These are phyloP conservation scores for Macropodus opercularis DNA, from an alignment of 2,797 vertebrate species.

Conservation along the genomic window DNA sequence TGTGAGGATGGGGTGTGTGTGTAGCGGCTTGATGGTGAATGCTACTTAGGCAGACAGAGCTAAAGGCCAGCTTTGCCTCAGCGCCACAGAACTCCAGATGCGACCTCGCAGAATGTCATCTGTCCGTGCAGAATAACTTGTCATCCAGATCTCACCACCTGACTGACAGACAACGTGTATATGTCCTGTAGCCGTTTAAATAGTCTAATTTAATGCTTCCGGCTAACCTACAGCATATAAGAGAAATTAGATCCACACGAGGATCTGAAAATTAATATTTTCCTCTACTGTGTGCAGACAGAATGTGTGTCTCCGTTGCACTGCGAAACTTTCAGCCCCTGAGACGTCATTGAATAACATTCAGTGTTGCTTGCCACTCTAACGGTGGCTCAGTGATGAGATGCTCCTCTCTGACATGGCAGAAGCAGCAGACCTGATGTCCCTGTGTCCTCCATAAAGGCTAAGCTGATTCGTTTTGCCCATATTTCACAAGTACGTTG, in stretches of 20 bases:
- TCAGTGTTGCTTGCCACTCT: conserved; percentile 7
- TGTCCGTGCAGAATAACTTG: conserved; percentile 75
- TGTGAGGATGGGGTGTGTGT: conserved; percentile 17
- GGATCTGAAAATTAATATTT: too few relatives aligned
- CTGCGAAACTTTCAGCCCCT: conserved; percentile 7
- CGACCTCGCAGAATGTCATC: conserved; percentile 78
- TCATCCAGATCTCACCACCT: conserved; percentile 64
- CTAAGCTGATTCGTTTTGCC: conserved; percentile 39
- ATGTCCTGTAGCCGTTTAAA: conserved; percentile 41
- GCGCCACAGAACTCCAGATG: conserved; percentile 65
- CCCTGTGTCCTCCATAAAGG: conserved; percentile 21
- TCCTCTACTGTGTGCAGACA: too few relatives aligned
- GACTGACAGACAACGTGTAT: conserved; percentile 59
- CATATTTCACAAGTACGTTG: conserved; percentile 51
- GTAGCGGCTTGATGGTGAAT: conserved; percentile 61
- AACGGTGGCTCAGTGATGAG: conserved; percentile 3
- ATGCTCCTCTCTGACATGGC: conserved; percentile 8
- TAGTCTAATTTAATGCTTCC: conserved; percentile 30
- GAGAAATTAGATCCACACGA: too few relatives aligned
- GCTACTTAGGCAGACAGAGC: conserved; percentile 67
- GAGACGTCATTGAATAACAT: conserved; percentile 21
- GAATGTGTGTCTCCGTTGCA: conserved; percentile 3
- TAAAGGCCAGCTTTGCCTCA: conserved; percentile 76
- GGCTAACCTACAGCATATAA: conserved; percentile 2
- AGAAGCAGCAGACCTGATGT: conserved; percentile 27